A percentile compares a stretch with the other conserved stretches of the same genome.
phyloP scores from a whole-genome alignment of 1,140 invertebrate species.

The Phortica variegata region DNA sequence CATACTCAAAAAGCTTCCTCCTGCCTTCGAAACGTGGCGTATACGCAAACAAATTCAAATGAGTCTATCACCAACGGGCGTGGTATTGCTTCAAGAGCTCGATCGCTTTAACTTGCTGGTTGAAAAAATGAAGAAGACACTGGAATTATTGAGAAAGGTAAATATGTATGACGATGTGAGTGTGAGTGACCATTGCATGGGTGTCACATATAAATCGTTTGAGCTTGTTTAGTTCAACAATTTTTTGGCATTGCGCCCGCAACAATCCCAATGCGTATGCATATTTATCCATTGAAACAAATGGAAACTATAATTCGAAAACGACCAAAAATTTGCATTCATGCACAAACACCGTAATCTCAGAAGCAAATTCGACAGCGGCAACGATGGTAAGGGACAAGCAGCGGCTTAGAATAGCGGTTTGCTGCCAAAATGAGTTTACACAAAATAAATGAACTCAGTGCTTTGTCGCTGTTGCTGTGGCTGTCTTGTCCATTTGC shows the following conservation, averaged over 20 bases:
- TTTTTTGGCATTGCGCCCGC: constrained; percentile 58
- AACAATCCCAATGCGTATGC: constrained; percentile 17
- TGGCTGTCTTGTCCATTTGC: constrained; percentile 30
- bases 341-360: too few species aligned
- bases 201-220: constrained; percentile 46
- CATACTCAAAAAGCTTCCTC: constrained; percentile 72
- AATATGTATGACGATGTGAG: constrained; percentile 11
- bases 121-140: constrained; percentile 68
- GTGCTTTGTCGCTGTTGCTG: constrained; percentile 7
- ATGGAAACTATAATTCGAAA: constrained; percentile 38
- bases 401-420: constrained; percentile 8
- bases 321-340: constrained; percentile 1
- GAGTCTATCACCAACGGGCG: constrained; percentile 75
- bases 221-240: constrained; percentile 29
- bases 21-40: constrained; percentile 74
- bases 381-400: constrained; percentile 4
- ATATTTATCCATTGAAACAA: constrained; percentile 49
- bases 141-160: constrained; percentile 73
- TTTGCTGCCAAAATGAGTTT: constrained; percentile 50
- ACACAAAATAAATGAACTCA: constrained; percentile 48
- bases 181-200: constrained; percentile 20
- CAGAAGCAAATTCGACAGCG: constrained; percentile 27
- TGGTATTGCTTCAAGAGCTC: constrained; percentile 86
- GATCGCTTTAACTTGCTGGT: constrained; percentile 83
- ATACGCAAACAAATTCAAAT: constrained; percentile 75